Evolutionary conservation across 2,113 vertebrate genomes (phyloP).

Genomic region (Stegastes partitus): DNA sequence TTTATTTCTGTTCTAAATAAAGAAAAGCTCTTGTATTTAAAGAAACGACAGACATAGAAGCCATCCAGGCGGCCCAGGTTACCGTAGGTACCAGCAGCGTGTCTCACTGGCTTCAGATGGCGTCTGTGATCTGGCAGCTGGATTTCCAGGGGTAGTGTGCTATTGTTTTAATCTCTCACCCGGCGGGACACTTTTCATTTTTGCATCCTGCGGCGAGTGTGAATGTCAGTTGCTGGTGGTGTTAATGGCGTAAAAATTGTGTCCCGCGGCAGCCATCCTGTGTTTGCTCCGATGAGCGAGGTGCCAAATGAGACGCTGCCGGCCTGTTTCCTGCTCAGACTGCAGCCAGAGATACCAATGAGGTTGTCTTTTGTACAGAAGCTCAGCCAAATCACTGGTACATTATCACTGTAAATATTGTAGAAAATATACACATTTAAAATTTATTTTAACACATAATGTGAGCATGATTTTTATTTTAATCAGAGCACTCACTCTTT

Average conservation of each 20-base stretch:
- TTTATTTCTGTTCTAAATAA: too few relatives aligned
- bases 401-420: neutral
- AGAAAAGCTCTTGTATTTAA: neutral
- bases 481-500: neutral
- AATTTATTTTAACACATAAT: too few relatives aligned
- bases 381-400: slow-evolving; percentile 86
- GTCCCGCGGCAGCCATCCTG: slow-evolving; percentile 73
- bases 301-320: slow-evolving; percentile 74
- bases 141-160: slow-evolving; percentile 70
- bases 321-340: slow-evolving; percentile 86
- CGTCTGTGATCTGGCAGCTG: slow-evolving; percentile 73
- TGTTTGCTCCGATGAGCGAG: slow-evolving; percentile 76
- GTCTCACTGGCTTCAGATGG: slow-evolving; percentile 72
- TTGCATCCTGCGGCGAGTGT: neutral
- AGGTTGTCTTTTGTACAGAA: slow-evolving; percentile 76
- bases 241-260: slow-evolving; percentile 18
- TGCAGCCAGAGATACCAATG: slow-evolving; percentile 83
- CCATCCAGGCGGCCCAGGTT: slow-evolving; percentile 70
- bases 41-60: neutral
- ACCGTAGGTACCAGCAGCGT: slow-evolving; percentile 52
- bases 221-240: neutral
- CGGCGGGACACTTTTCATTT: neutral
- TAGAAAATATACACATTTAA: neutral
- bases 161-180: slow-evolving; percentile 20
- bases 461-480: too few relatives aligned